phyloP scores from a whole-genome alignment of 64 coral and sea anemone genomes.

The Dendrophyllia cribrosa region DNA sequence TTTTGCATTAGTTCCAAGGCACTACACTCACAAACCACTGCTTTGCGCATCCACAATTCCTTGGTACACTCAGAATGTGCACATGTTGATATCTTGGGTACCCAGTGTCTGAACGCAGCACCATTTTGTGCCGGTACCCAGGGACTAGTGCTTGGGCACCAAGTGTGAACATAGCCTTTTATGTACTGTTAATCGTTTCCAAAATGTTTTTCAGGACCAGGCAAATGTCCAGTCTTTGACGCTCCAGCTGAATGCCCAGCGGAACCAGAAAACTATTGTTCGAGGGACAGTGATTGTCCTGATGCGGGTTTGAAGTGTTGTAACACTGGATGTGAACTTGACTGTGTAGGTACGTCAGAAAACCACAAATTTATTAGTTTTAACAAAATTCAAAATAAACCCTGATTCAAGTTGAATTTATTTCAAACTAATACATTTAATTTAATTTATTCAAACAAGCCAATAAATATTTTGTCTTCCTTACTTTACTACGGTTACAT shows the following conservation, averaged over 20 bases:
- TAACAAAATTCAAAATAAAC: background rate
- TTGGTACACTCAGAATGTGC: too few relatives aligned
- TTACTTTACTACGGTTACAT: too few relatives aligned
- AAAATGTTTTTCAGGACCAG: background rate
- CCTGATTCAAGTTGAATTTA: too few relatives aligned
- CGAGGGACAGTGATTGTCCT: slow-evolving; percentile 1
- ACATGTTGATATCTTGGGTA: too few relatives aligned
- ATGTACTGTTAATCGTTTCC: background rate
- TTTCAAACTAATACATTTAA: background rate
- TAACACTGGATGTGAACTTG: slow-evolving; percentile 24
- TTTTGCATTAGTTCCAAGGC: too few relatives aligned
- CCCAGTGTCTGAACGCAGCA: too few relatives aligned
- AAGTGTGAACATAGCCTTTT: too few relatives aligned
- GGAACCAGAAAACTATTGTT: slow-evolving; percentile 26
- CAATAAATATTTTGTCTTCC: too few relatives aligned
- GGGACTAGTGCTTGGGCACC: too few relatives aligned
- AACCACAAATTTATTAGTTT: background rate
- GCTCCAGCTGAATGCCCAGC: slow-evolving; percentile 14
- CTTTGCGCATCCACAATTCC: too few relatives aligned
- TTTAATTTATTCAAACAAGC: background rate
- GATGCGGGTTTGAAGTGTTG: slow-evolving; percentile 24
- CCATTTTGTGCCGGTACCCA: too few relatives aligned
- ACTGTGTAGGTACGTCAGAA: slow-evolving; percentile 50
- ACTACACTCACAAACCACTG: too few relatives aligned
- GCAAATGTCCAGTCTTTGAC: background rate